Base-by-base conservation (phyloP, 2,113 vertebrate genomes). In the Dromaius novaehollandiae region DNA sequence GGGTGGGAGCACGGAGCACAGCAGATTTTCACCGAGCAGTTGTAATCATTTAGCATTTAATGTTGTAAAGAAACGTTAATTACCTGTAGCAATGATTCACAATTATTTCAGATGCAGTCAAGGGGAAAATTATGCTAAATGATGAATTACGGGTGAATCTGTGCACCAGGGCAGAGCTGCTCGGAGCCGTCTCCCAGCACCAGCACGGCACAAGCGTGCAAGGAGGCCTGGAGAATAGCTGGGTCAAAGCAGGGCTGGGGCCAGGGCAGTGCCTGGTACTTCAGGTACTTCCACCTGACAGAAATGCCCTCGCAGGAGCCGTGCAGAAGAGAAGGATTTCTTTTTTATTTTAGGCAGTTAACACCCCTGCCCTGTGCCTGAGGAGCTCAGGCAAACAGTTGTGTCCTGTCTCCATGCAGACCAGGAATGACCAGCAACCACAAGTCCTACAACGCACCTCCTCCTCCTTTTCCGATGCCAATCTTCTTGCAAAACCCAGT, bases 91-190 rank as follows among this genome's bases (percentile, higher is more conserved):
- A 92, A 89, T 64, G 91, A 95, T 63, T 96, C 87, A 88, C 81
- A 95, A 93, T 96, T 93, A 95, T 96, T 95, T 97, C 84, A 95
- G 94, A 77, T 85, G 92, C 55, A 56, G 84, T 95, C 96, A 74
- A 76, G 92, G 87, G 92, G 89, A 94, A 97, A 97, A 97, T 96
- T 46, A 95, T 13, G 53, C 58, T 96, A 96, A 95, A 95, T 95
- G 94, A 96, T 87, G 89, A 96, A 95, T 95, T 93, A 68, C 63
- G 69, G 75, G 87, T 82, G 91, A 85, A 87, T 90, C n/a, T 84
- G 58, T 79, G 90, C 90, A 53, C 11, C 44, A 14, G 66, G 75
- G 75, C 89, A 88, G 66, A 91, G 74, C 61, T 4, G 0, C 24
- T 1, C 0, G 36, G 55, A 82, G 81, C 28, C 70, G 61, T 40